Evolutionary conservation across 2,113 vertebrate species (phyloP), one percentile per base, ranked within the genome.

Genomic region (Tylochromis polylepis): DNA sequence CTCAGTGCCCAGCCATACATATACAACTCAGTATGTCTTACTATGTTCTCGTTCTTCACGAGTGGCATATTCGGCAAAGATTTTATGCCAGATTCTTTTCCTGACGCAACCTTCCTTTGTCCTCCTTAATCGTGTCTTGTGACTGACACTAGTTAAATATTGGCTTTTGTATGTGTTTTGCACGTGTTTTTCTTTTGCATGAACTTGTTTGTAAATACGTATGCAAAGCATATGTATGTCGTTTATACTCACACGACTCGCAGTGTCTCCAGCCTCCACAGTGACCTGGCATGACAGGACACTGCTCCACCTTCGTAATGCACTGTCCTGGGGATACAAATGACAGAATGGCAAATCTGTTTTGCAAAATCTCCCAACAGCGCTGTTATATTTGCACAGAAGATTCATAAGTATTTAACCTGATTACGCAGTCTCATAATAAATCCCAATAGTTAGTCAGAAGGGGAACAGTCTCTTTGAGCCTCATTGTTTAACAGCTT

Each of bases 281-380:
- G 96, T 59, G 98, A 99, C 83, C 98, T 96, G 20, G 98, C 98
- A 0, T 99, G 98, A 91, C 97, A 97, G 15, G 98, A 98, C 65
- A 99, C 98, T 3, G 98, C 97, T 57, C 98, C 98, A 1, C 98
- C 98, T 93, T 99, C 98, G 3, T 99, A 99, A 93, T 99, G 98
- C 86, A 99, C 98, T 12, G 97, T 97, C 94, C 98, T 99, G 95
- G 57, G 94, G 93, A 58, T 83, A 3, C 62, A 92, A 60, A 79
- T 10, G 3, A 78, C n/a, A 34, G 7, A 15, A 77, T 55, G 29
- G 72, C 20, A 75, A 2, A 67, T 22, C 34, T 14, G 60, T 38
- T 67, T 65, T 14, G 20, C n/a, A 11, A 22, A 41, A 31, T 29
- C 8, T 8, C 29, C 5, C 38, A 34, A 59, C 20, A 27, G 41